Base-by-base conservation (phyloP, 2,888 invertebrate species). In the Apodemia hepburni region DNA sequence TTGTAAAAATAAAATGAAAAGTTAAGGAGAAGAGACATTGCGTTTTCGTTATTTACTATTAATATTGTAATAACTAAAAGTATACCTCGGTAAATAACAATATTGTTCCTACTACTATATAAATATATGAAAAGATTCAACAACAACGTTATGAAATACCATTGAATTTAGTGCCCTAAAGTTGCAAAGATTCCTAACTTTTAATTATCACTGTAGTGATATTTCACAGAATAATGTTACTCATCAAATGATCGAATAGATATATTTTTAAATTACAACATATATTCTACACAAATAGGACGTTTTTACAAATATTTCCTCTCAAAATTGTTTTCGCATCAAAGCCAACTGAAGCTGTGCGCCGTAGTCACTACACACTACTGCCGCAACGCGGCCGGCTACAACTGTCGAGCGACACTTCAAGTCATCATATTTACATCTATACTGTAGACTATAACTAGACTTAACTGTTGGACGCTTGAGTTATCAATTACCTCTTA, bases 371-470 rank as follows among this genome's bases (percentile, higher is more conserved):
- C 87, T 87, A 87, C 84, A 83, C 84, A 84, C 87, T 89, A 89
- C 70, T 42, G 15, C 42, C 42, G 42, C 42, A 42, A 42, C 42
- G 42, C 42, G 42, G 42, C 42, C 70, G 76, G 76, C 79, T 77
- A 78, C 76, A 58, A 76, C 85, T 84, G 86, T 89, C 90, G 90
- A 90, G 90, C 90, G 82, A 88, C 86, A 90, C 86, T 87, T 90
- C 90, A 88, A 88, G 82, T 73, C 78, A 66, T 42, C 42, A n/a
- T 42, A 71, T 72, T 69, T 71, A 73, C 69, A 72, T 59, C 68
- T 68, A 66, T 66, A 57, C 62, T 62, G 64, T 47, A 58, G 61
- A 54, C 42, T 58, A 29, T 12, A 57, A 61, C 45, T 33, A 22
- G 59, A 18, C 22, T 22, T 11, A 9, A 59, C 59, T 18, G 38